Conservation (phyloP, 2,888 invertebrate species). For the Tridacna gigas region DNA sequence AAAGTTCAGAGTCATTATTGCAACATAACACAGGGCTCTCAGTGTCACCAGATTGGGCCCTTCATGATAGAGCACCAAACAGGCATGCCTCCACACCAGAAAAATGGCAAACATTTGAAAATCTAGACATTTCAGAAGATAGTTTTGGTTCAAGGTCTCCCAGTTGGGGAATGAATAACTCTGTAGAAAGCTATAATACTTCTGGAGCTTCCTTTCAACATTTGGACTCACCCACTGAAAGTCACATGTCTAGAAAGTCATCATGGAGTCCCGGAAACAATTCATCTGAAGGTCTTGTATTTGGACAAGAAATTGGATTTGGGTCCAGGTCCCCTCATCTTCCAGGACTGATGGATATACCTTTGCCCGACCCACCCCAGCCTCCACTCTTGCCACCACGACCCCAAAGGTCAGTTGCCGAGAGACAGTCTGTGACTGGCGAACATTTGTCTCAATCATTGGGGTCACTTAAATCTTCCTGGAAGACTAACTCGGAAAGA, state of each 20-base stretch:
- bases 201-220: not conserved
- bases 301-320: not conserved
- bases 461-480: conserved; percentile 19
- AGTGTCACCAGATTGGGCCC: conserved; percentile 4
- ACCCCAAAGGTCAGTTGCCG: not conserved
- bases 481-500: conserved; percentile 18
- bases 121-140: not conserved
- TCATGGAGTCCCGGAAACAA: not conserved
- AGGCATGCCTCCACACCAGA: conserved; percentile 18
- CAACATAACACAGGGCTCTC: not conserved
- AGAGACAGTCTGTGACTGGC: not conserved
- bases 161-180: conserved; percentile 19
- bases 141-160: conserved; percentile 21
- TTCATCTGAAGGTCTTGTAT: not conserved
- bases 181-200: conserved; percentile 6
- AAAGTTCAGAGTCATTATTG: conserved; percentile 6
- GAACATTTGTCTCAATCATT: conserved; percentile 4
- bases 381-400: conserved; percentile 12
- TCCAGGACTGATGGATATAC: not conserved
- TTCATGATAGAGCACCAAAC: not conserved
- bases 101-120: conserved; percentile 27
- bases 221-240: conserved; percentile 2
- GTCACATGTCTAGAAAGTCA: conserved; percentile 13
- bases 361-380: not conserved
- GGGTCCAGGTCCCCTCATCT: not conserved